Base-by-base conservation (phyloP, 2,888 invertebrate species). In the Amitus sp. region DNA sequence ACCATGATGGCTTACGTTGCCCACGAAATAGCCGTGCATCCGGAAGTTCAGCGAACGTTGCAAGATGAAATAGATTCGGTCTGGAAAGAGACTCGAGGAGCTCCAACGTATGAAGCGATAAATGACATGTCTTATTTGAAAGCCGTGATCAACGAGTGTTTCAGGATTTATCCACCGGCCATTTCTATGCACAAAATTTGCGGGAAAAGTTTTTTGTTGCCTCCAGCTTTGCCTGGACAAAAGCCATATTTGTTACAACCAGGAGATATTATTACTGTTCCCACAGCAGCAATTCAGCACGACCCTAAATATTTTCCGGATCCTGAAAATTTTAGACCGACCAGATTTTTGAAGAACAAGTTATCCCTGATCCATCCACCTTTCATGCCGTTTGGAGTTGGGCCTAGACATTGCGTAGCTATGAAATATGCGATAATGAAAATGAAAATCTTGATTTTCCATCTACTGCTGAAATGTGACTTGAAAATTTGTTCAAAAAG, bases 151-250 rank as follows among this genome's bases (percentile, higher is more conserved):
- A 69, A 72, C 49, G 80, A 80, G 52, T 15, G 71, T 6, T 43
- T 72, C 0, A 66, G 73, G 19, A 60, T 66, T 43, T 75, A 76
- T 40, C 81, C 86, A 0, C 81, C 84, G 0, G 84, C 83, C 0
- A 63, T 83, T 0, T 62, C 84, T 0, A 62, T 83, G 65, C 87
- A 88, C 62, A 80, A 88, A 57, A 65, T 80, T 1, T 87, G 87
- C 61, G 78, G 78, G 0, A 86, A 86, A 60, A 63, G 80, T 0
- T 87, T 85, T 59, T 83, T 84, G 17, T 69, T 87, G 66, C 66
- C 82, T 69, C 70, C 84, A 0, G 58, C 70, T 0, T 2, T 73
- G 12, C 68, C 73, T 0, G 73, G 68, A 0, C 19, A 13, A 0
- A 62, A 68, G 33, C 69, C 74, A 0, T 68, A 73, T 10, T 27